Percentiles rank a stretch among this genome's conserved stretches.
Evolutionary conservation across 2,797 vertebrate genomes (phyloP).

Genomic region (Sitta carolinensis): DNA sequence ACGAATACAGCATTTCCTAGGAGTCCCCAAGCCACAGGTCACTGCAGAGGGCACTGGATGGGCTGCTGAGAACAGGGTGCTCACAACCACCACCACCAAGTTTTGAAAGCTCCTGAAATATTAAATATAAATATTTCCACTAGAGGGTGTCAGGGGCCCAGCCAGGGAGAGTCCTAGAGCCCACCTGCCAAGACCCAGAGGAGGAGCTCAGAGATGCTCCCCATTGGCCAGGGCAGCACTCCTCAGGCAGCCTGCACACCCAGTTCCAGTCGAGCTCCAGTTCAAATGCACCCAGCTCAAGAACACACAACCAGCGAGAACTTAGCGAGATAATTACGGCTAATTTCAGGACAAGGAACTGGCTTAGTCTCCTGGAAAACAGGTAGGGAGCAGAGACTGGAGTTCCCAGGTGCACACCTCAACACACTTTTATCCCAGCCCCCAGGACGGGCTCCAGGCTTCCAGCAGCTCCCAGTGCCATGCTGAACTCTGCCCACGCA

Average conservation of each 20-base stretch:
- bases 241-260: neutral
- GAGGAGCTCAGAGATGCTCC: neutral
- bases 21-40: neutral
- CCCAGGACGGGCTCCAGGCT: neutral
- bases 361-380: neutral
- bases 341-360: neutral
- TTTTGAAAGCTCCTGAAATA: neutral
- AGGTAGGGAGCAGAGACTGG: neutral
- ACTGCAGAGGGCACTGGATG: neutral
- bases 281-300: neutral
- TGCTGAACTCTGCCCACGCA: accelerated
- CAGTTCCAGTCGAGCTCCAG: neutral
- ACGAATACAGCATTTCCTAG: neutral
- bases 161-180: neutral
- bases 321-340: neutral
- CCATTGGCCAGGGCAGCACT: neutral
- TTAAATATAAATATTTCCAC: neutral
- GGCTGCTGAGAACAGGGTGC: neutral
- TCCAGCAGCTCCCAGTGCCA: neutral
- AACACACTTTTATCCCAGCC: neutral
- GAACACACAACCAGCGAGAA: accelerated
- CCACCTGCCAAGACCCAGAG: neutral
- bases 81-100: neutral
- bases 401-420: neutral
- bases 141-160: conserved; percentile 57